Base-by-base conservation (phyloP, 35 echinoderm and acorn worm species). In the Amphiura filiformis region DNA sequence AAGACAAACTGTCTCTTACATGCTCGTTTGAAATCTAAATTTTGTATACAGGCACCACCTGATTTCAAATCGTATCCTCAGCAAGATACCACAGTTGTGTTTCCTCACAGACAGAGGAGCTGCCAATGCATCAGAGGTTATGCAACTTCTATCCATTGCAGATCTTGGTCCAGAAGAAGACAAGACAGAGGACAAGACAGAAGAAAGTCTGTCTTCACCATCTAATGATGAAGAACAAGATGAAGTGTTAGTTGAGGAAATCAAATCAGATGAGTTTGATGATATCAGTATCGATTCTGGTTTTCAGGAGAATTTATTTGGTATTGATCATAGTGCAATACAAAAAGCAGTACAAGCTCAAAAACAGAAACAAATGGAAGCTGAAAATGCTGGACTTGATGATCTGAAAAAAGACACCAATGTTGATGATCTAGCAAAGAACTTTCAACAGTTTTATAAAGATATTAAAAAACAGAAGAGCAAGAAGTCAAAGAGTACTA, bases 31-130 rank as follows among this genome's bases (percentile, higher is more conserved):
- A n/a, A n/a, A n/a, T n/a, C n/a, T n/a, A n/a, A n/a, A n/a, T n/a
- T n/a, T n/a, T n/a, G n/a, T n/a, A n/a, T n/a, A n/a, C 41, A 47
- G 41, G 17, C 41, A 91, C 44, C 40, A 83, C 40, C 82, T 97
- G 30, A 93, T 93, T 23, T 88, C 88, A 36, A 76, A 87, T 39
- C 85, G 78, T 23, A 64, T 97, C 23, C 47, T 97, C 0, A 85
- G 90, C 17, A 97, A 91, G 31, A 84, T 88, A 4, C 95, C 95
- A 34, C 75, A 81, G 9, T 79, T 97, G 5, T 79, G 81, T 5
- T 97, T 97, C 82, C 30, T 94, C 13, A 82, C 84, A 38, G 95
- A 97, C 77, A 97, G 83, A 44, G 81, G 76, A 36, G 89, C 88
- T 56, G 92, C 92, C 42, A 91, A 81, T 76, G 87, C 49, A 22